Evolutionary conservation across 1,140 invertebrate species (phyloP), one percentile per base, ranked within the genome.

Genomic region (Cardiocondyla obscurior): DNA sequence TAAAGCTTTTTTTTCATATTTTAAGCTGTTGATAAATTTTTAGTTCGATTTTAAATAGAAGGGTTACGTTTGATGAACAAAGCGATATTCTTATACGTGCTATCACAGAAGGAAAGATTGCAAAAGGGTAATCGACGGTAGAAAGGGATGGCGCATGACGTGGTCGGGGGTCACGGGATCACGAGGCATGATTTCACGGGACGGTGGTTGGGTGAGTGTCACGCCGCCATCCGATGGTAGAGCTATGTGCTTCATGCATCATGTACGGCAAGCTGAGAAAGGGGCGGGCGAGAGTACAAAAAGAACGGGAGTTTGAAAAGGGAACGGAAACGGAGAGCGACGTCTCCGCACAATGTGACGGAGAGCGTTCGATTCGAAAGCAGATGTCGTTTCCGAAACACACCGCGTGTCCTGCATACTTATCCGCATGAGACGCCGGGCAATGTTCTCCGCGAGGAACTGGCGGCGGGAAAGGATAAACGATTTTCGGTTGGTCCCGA

Each of bases 181-280:
- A 88, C 81, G 89, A 88, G 73, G 90, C 89, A 91, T 91, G 91
- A 93, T 93, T 93, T 93, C 89, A 93, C 91, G 90, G 91, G 82
- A 93, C 88, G 90, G 74, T 92, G 87, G 87, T 85, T 89, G 87
- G 85, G 82, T 91, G 92, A 93, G 91, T 92, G 91, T 92, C 90
- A 85, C 90, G 90, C 87, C 90, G 90, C 87, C 85, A 88, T 87
- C 85, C 87, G 88, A 91, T 90, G 86, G 81, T 82, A 73, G 82
- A 49, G 84, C 82, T 86, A 77, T 83, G 88, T 74, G 90, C 88
- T 90, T 91, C 91, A 87, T 92, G 90, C 92, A 92, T 92, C 91
- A 92, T 91, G 90, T 90, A 91, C 90, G 64, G 82, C 36, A 72
- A 65, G 70, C 57, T 64, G 69, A 64, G 60, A 67, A 42, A 25